Evolutionary conservation across 2,113 vertebrate species (phyloP), one percentile per base, ranked within the genome.

Genomic region (Lutjanus erythropterus): DNA sequence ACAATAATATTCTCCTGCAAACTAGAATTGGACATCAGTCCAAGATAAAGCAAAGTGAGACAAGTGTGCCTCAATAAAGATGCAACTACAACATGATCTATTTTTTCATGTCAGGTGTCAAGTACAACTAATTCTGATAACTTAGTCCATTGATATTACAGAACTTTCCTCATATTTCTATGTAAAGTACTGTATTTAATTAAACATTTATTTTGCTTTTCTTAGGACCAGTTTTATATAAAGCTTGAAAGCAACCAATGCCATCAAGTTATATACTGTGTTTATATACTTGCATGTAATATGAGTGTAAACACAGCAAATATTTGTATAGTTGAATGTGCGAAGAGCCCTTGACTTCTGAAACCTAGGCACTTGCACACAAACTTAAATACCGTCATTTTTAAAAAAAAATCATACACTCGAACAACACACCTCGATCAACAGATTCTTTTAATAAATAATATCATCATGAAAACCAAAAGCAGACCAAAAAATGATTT

Each of bases 361-460:
- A 66, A 61, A 44, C 21, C n/a, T 29, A 21, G 6, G 58, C 25
- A 23, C 25, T 49, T 27, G 7, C 10, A 19, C 9, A 29, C 25
- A 58, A 41, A 37, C 25, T 14, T 6, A 19, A 64, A 74, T 29
- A 66, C 9, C 0, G 8, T 53, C 3, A 7, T 14, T 16, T 47
- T 16, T 52, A 9, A 23, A 74, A 84, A 18, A 21, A 75, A 86
- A 67, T 69, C 46, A 68, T 5, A 52, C 18, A 64, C 37, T 64
- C 8, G n/a, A 70, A 25, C 15, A 74, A 58, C 37, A 44, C n/a
- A 68, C 55, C 19, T 86, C 4, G 49, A 91, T 92, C 67, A 91
- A 91, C 83, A 81, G 55, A 86, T 83, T 87, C 16, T 74, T 93
- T 92, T 91, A 91, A 92, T 93, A 91, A 91, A 92, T 88, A 90